Percentiles rank a stretch among this genome's conserved stretches.
Evolutionary conservation across 2,113 vertebrate genomes (phyloP).

Genomic region (Synodontis membranacea): DNA sequence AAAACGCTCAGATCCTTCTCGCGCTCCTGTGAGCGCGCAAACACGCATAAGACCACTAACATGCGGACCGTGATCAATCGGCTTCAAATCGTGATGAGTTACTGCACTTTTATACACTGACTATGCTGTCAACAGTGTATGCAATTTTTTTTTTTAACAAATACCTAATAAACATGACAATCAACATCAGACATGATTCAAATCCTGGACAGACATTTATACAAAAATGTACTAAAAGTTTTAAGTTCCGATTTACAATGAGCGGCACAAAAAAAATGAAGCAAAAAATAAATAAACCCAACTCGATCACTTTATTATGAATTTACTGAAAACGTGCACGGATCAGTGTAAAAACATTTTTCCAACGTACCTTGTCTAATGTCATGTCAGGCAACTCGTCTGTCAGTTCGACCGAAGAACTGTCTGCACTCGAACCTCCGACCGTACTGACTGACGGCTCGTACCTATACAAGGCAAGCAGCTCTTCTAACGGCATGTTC

Average conservation of each 20-base stretch:
- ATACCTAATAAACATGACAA: too few relatives aligned
- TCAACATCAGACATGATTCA: too few relatives aligned
- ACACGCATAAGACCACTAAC: background rate
- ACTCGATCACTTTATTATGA: too few relatives aligned
- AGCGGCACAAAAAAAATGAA: background rate
- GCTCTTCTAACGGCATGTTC: conserved; percentile 86
- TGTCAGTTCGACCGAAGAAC: conserved; percentile 85
- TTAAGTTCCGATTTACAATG: background rate
- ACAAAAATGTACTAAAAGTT: background rate
- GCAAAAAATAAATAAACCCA: background rate
- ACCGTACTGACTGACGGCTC: conserved; percentile 76
- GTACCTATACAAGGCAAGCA: conserved; percentile 85
- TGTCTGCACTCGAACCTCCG: conserved; percentile 76
- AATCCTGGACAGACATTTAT: background rate
- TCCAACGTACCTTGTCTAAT: conserved; percentile 82
- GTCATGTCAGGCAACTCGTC: conserved; percentile 92
- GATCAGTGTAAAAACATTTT: background rate
- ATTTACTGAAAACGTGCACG: too few relatives aligned
- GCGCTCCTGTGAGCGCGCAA: background rate
- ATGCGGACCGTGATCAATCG: too few relatives aligned
- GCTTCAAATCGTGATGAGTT: background rate
- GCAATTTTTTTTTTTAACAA: too few relatives aligned
- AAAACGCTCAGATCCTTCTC: background rate
- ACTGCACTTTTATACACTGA: background rate
- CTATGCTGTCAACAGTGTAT: too few relatives aligned